Evolutionary conservation across 2,888 invertebrate species (phyloP), one percentile per base, ranked within the genome.

Genomic region (Chrysodeixis includens): DNA sequence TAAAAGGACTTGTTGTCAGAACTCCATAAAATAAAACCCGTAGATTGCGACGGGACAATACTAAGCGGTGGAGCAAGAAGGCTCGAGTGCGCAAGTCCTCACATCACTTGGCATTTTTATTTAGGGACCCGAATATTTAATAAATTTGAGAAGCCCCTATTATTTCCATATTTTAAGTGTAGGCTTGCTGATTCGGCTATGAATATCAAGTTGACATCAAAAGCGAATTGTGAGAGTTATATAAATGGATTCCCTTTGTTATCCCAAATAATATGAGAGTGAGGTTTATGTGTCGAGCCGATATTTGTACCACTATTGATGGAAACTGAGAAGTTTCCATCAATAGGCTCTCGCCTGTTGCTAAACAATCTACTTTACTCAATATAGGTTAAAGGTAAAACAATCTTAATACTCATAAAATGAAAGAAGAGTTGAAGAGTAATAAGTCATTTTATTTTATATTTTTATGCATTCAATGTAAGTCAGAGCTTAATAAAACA

Each of bases 161-260:
- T 72, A 70, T 78, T 75, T 69, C 62, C 65, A 59, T 62, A 72
- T 56, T 74, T 69, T 64, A 73, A 76, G 73, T 68, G 70, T 60
- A 57, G 18, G 46, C 20, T 49, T 56, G 53, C 64, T 73, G 78
- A 73, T 76, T 69, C 66, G 62, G 66, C 58, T 61, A 75, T 66
- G 69, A 62, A 75, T 69, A 69, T 78, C 66, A 71, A 69, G 40
- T 57, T 60, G 59, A 72, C 69, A 55, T 78, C 58, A 75, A 66
- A 69, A 58, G 64, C 30, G 57, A 35, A 51, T 56, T 3, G 35
- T 44, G n/a, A 44, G 54, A 46, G 46, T 49, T 18, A 12, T 16
- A 46, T 46, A 18, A 30, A 60, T 68, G 44, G 46, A 69, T 26
- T 68, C 68, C 44, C 1, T 46, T 32, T 68, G 53, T 32, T 12